These are phyloP conservation scores for Coluber constrictor DNA, from an alignment of 2,797 vertebrate species.

Conservation along the genomic window DNA sequence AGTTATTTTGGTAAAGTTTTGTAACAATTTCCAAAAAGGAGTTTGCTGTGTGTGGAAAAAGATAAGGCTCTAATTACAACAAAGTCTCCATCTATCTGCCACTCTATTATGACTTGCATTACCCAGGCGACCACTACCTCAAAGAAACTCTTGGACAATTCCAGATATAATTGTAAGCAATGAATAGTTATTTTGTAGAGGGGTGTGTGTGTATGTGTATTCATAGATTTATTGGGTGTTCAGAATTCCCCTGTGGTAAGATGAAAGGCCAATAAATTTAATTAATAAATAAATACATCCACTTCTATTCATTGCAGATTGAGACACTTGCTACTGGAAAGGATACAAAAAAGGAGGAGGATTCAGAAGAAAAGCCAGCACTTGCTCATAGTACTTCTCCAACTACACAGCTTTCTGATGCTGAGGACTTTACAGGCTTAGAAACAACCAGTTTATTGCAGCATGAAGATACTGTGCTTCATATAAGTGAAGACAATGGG, in stretches of 20 bases:
- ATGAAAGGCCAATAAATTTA: neutral
- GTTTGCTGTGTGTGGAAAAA: neutral
- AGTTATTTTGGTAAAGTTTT: neutral
- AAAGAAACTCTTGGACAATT: neutral
- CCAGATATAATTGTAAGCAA: neutral
- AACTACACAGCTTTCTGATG: conserved; percentile 66
- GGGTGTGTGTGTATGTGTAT: neutral
- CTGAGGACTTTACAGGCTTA: conserved; percentile 83
- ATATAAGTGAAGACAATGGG: conserved; percentile 85
- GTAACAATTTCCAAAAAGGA: neutral
- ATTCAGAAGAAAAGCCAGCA: conserved; percentile 49
- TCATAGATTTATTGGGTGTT: neutral
- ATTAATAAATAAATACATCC: neutral
- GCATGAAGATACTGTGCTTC: conserved; percentile 77
- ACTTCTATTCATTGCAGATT: conserved; percentile 59
- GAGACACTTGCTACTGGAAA: conserved; percentile 55
- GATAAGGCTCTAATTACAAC: neutral
- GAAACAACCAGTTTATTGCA: conserved; percentile 87
- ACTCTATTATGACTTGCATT: neutral
- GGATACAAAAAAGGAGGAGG: conserved; percentile 62
- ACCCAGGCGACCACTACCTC: neutral
- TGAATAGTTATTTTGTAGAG: neutral
- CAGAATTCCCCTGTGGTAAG: neutral
- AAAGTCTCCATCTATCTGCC: neutral
- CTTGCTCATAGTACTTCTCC: conserved; percentile 62